Conservation (phyloP, 2,113 vertebrate species). For the Petaurus breviceps region DNA sequence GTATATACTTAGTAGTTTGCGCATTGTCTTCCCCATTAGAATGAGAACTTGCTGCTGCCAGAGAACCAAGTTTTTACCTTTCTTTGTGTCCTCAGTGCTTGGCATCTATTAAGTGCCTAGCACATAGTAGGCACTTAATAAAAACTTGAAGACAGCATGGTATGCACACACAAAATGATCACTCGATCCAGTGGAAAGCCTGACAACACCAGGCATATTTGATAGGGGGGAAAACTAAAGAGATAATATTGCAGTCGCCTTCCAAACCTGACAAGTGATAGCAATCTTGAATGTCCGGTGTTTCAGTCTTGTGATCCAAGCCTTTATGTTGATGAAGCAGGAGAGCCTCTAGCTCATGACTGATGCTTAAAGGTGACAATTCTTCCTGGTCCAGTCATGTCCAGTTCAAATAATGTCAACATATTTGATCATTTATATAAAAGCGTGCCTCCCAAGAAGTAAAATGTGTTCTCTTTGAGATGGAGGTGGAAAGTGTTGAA, state of each 20-base stretch:
- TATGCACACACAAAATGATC: background rate
- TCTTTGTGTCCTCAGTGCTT: background rate
- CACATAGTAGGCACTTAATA: background rate
- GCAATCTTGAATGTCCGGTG: background rate
- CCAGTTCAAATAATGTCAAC: background rate
- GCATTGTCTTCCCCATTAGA: background rate
- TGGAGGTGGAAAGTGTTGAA: background rate
- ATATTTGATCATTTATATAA: background rate
- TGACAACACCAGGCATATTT: slow-evolving; percentile 31
- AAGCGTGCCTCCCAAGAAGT: slow-evolving; percentile 28
- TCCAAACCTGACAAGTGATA: slow-evolving; percentile 30
- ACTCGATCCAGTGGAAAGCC: slow-evolving; percentile 24
- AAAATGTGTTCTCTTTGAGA: slow-evolving; percentile 9
- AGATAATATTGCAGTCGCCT: slow-evolving; percentile 26
- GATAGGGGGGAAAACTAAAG: background rate
- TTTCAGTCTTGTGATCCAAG: background rate
- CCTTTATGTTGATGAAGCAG: slow-evolving; percentile 12
- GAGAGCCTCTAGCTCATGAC: background rate
- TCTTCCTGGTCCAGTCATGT: background rate
- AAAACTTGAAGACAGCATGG: background rate
- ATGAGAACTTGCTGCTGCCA: background rate
- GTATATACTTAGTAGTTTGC: background rate
- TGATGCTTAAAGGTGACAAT: background rate
- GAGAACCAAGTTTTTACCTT: background rate
- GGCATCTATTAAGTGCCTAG: background rate